These are phyloP conservation scores for Heliconius hermathena DNA, from an alignment of 1,140 invertebrate species.

Conservation along the genomic window DNA sequence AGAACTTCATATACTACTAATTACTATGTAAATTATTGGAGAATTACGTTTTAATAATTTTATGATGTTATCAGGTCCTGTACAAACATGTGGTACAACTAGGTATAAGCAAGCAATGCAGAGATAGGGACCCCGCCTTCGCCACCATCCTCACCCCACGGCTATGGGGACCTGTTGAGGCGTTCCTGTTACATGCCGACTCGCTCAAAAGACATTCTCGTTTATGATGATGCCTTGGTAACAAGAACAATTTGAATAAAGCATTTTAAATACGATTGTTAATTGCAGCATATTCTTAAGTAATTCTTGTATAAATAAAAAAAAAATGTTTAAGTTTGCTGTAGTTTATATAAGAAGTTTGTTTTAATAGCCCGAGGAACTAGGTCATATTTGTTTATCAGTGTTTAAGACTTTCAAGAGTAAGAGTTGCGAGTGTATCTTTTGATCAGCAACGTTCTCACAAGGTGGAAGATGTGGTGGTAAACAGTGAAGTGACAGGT, in stretches of 20 bases:
- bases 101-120: conserved; percentile 38
- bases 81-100: neutral
- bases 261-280: neutral
- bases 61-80: neutral
- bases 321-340: neutral
- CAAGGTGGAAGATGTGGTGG: conserved; percentile 35
- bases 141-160: conserved; percentile 28
- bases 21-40: neutral
- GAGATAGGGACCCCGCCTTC: conserved; percentile 22
- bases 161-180: conserved; percentile 41
- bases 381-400: conserved; percentile 12
- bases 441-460: conserved; percentile 20
- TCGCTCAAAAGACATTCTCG: neutral
- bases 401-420: conserved; percentile 5
- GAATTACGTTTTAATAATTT: no score
- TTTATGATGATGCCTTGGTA: neutral
- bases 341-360: neutral
- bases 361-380: neutral
- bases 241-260: neutral
- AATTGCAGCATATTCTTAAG: neutral
- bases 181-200: conserved; percentile 27
- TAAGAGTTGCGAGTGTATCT: neutral
- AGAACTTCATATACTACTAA: neutral
- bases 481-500: conserved; percentile 55
- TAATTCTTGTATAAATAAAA: neutral